Percentiles rank a stretch among this genome's conserved stretches.
These are phyloP conservation scores for Idaea aversata DNA, from an alignment of 2,888 invertebrate species.

Conservation along the genomic window DNA sequence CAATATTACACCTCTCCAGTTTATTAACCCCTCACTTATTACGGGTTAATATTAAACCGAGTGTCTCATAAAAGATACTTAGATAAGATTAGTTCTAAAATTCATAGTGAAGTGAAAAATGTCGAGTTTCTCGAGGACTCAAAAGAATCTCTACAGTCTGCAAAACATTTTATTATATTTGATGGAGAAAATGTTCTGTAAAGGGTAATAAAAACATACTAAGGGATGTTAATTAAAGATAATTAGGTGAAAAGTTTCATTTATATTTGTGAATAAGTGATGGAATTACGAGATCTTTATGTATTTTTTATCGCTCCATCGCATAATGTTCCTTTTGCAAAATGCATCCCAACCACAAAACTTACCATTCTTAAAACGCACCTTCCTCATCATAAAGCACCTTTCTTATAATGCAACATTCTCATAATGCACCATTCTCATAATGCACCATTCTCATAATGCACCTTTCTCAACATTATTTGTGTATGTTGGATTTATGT, in stretches of 20 bases:
- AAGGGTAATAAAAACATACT: not conserved
- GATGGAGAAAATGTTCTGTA: not conserved
- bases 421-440: no score
- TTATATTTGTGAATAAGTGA: not conserved
- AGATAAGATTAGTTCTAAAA: slow-evolving; percentile 20
- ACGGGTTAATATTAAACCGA: slow-evolving; percentile 7
- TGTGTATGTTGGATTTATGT: no score
- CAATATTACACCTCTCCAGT: slow-evolving; percentile 13
- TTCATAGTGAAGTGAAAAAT: slow-evolving; percentile 11
- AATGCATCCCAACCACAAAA: no score
- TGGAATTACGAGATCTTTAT: not conserved
- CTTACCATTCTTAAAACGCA: no score
- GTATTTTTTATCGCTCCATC: not conserved
- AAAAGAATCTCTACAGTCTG: not conserved
- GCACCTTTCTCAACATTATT: no score
- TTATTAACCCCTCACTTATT: slow-evolving; percentile 25
- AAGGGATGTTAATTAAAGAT: not conserved
- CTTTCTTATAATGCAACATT: no score
- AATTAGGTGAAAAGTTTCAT: not conserved
- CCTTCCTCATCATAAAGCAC: no score
- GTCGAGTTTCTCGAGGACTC: slow-evolving; percentile 2
- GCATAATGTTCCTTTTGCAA: no score
- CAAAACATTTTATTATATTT: no score
- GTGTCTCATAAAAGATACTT: slow-evolving; percentile 5
- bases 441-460: no score